Conservation (phyloP, 2,113 vertebrate genomes). For the Podarcis muralis region DNA sequence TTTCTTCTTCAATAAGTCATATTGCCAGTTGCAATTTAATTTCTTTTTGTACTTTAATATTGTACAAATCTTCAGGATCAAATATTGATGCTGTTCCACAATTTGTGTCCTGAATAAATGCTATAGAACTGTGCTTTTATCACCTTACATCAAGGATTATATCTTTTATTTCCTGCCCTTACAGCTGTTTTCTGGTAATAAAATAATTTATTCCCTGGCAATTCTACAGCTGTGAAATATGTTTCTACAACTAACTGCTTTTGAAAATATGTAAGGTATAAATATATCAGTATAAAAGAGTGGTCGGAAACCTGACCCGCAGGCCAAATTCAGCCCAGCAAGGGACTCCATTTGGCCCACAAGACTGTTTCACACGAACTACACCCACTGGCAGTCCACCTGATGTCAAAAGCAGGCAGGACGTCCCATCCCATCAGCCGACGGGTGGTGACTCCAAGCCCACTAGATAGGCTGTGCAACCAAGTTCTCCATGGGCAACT, state of each 20-base stretch:
- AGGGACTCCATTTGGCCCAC: no score
- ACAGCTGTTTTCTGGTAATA: background rate
- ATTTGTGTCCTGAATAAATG: background rate
- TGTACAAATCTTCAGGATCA: background rate
- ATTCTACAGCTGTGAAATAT: background rate
- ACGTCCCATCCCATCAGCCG: no score
- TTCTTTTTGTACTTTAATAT: background rate
- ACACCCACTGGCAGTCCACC: no score
- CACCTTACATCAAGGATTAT: background rate
- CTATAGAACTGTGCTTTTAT: background rate
- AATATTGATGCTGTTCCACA: background rate
- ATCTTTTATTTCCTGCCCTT: background rate
- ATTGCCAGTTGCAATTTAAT: constrained; percentile 6
- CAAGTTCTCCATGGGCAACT: no score
- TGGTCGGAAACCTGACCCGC: no score
- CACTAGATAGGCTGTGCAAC: no score
- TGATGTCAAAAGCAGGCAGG: no score
- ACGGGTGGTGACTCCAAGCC: no score
- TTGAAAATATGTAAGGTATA: no score
- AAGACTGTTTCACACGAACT: no score
- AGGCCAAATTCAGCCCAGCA: no score
- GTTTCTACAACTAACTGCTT: background rate
- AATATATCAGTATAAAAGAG: no score
- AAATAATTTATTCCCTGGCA: background rate
- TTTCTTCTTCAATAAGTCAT: background rate